phyloP scores from a whole-genome alignment of 2,797 vertebrate genomes.

The Enteromius thamalakanensis region DNA sequence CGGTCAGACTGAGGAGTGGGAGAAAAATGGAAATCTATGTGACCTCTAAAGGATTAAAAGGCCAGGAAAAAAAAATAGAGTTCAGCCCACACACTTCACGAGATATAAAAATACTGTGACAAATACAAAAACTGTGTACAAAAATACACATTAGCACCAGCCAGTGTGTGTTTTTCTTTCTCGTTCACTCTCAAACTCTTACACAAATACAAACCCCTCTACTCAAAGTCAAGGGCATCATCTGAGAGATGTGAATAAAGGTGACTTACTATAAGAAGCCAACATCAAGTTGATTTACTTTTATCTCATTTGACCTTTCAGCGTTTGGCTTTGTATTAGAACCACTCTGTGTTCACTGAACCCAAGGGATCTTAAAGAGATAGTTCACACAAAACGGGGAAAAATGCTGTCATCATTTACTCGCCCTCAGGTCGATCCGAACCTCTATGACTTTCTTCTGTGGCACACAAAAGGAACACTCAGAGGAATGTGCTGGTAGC shows the following conservation, averaged over 20 bases:
- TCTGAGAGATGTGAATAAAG: conserved; percentile 19
- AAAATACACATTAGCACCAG: not conserved
- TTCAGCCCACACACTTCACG: not conserved
- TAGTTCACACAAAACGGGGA: conserved; percentile 1
- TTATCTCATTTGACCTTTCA: conserved; percentile 31
- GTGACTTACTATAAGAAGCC: conserved; percentile 8
- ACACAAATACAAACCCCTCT: not conserved
- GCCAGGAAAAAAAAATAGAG: not conserved
- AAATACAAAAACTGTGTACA: not conserved
- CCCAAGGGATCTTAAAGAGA: not conserved
- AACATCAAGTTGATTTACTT: conserved; percentile 23
- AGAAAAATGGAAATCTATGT: not conserved
- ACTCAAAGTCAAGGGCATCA: conserved; percentile 8
- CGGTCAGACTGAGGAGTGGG: not conserved
- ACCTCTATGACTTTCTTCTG: not conserved
- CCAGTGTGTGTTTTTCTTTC: not conserved
- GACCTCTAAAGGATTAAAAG: not conserved
- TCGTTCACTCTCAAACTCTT: not conserved
- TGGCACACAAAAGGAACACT: not conserved
- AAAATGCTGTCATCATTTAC: conserved; percentile 12
- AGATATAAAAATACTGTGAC: not conserved
- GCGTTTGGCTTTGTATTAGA: not conserved
- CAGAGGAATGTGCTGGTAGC: not conserved
- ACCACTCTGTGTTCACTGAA: conserved; percentile 1
- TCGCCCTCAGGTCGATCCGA: not conserved